phyloP scores from a whole-genome alignment of 2,888 invertebrate genomes.

The Apamea crenata region DNA sequence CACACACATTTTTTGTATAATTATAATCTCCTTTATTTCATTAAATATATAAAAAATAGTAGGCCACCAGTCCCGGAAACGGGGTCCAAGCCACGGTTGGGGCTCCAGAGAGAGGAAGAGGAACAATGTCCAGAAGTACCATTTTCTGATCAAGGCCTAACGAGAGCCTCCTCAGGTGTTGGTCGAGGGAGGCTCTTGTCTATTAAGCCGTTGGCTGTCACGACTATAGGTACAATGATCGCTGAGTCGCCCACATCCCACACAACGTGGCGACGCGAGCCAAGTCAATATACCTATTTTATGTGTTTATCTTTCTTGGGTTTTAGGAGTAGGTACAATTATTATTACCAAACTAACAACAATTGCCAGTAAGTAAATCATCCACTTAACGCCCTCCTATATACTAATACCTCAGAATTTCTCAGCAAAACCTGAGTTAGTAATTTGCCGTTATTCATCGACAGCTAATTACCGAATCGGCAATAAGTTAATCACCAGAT shows the following conservation, averaged over 20 bases:
- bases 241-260: background rate
- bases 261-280: background rate
- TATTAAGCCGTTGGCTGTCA: background rate
- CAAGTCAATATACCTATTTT: background rate
- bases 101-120: background rate
- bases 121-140: too few relatives aligned
- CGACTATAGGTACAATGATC: background rate
- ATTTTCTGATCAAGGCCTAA: background rate
- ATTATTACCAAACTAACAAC: too few relatives aligned
- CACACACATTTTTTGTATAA: background rate
- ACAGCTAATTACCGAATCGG: background rate
- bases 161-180: background rate
- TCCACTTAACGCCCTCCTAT: background rate
- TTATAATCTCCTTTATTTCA: background rate
- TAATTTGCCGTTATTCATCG: background rate
- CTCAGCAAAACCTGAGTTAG: background rate
- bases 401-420: background rate
- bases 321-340: background rate
- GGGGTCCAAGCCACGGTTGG: background rate
- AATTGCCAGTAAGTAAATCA: background rate
- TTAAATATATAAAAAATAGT: background rate
- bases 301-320: background rate
- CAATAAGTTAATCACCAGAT: conserved; percentile 10
- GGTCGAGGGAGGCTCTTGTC: background rate
- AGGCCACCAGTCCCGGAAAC: background rate